A percentile compares a stretch with the other conserved stretches of the same genome.
phyloP scores from a whole-genome alignment of 1,140 invertebrate species.

The Euborellia annulipes region DNA sequence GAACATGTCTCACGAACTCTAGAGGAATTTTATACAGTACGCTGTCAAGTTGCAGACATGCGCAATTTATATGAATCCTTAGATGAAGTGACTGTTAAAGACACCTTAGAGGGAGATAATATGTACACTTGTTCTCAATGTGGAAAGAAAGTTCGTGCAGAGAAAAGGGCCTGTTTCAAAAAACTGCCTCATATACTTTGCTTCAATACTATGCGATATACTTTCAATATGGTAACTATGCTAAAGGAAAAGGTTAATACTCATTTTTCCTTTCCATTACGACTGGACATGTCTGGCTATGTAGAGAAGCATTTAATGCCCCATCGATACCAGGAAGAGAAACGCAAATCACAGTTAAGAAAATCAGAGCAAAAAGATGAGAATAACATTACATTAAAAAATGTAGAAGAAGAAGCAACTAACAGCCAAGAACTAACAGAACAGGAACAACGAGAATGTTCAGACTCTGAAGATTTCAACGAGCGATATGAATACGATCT shows the following conservation, averaged over 20 bases:
- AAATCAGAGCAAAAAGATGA: slow-evolving; percentile 25
- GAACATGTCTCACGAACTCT: slow-evolving; percentile 82
- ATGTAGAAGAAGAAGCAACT: slow-evolving; percentile 15
- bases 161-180: slow-evolving; percentile 88
- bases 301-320: slow-evolving; percentile 88
- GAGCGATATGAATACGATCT: slow-evolving; percentile 71
- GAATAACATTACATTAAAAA: slow-evolving; percentile 25
- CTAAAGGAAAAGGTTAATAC: slow-evolving; percentile 94
- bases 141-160: slow-evolving; percentile 83
- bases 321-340: slow-evolving; percentile 58
- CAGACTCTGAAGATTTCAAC: slow-evolving; percentile 25
- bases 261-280: slow-evolving; percentile 89
- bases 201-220: slow-evolving; percentile 96
- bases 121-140: slow-evolving; percentile 96
- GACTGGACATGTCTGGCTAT: slow-evolving; percentile 86
- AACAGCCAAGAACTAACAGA: slow-evolving; percentile 24
- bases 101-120: slow-evolving; percentile 90
- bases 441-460: slow-evolving; percentile 12
- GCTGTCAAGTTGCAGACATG: slow-evolving; percentile 93
- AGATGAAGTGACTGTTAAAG: slow-evolving; percentile 90
- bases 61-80: slow-evolving; percentile 86
- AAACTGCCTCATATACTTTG: slow-evolving; percentile 83
- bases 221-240: slow-evolving; percentile 96
- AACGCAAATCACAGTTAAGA: slow-evolving; percentile 28
- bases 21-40: slow-evolving; percentile 91